A percentile compares a stretch with the other conserved stretches of the same genome.
phyloP scores from a whole-genome alignment of 2,888 invertebrate genomes.

The Drymonia ruficornis region DNA sequence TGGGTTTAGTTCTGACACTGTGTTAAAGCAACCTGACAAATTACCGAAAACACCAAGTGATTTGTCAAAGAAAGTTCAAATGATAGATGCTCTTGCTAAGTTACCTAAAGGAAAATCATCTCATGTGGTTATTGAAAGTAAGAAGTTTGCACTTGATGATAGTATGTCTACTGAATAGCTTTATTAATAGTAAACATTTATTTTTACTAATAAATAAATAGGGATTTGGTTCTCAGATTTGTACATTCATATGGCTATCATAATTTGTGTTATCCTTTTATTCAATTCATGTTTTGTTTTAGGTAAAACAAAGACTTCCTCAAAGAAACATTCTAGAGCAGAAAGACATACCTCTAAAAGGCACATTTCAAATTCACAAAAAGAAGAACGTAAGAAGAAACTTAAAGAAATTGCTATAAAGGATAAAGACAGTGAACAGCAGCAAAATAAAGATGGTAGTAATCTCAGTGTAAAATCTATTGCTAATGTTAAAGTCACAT shows the following conservation, averaged over 20 bases:
- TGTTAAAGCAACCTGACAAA: slow-evolving; percentile 25
- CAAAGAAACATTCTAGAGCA: slow-evolving; percentile 45
- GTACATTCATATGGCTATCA: neutral
- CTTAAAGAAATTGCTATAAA: slow-evolving; percentile 79
- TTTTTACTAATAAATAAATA: neutral
- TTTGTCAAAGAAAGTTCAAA: slow-evolving; percentile 51
- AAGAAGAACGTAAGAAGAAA: slow-evolving; percentile 77
- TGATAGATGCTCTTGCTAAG: slow-evolving; percentile 59
- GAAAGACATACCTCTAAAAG: slow-evolving; percentile 50
- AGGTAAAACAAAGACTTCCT: slow-evolving; percentile 50
- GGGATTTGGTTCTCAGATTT: neutral
- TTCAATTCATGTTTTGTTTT: slow-evolving; percentile 19
- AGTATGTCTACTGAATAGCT: neutral
- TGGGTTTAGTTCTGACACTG: slow-evolving; percentile 31
- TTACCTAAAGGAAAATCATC: slow-evolving; percentile 43
- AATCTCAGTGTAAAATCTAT: slow-evolving; percentile 47
- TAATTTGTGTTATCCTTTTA: neutral
- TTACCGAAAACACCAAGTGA: slow-evolving; percentile 26
- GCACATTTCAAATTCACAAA: slow-evolving; percentile 57
- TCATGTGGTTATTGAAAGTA: slow-evolving; percentile 45
- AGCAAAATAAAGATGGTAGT: slow-evolving; percentile 33
- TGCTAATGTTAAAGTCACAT: slow-evolving; percentile 75
- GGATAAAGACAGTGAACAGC: slow-evolving; percentile 45
- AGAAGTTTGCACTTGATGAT: slow-evolving; percentile 21
- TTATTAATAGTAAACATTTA: neutral